Evolutionary conservation across 2,113 vertebrate species (phyloP).

Genomic region (Neolamprologus fasciatus): DNA sequence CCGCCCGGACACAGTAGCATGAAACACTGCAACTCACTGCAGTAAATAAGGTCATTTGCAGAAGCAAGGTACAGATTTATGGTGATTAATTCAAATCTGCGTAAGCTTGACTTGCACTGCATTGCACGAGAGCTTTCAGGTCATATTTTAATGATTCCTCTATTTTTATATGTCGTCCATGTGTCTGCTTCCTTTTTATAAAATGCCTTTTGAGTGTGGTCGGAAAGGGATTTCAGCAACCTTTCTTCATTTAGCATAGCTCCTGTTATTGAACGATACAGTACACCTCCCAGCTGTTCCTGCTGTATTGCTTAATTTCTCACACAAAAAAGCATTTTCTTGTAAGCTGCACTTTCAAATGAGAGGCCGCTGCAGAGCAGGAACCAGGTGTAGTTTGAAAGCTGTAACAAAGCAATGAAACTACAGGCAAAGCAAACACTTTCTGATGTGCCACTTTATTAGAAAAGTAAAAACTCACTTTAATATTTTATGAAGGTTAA

Average conservation of each 20-base stretch:
- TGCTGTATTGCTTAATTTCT: neutral
- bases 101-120: neutral
- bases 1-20: neutral
- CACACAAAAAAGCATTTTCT: neutral
- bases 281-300: neutral
- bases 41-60: neutral
- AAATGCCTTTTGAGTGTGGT: neutral
- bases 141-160: neutral
- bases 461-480: slow-evolving; percentile 80
- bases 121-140: neutral
- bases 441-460: slow-evolving; percentile 76
- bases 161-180: neutral
- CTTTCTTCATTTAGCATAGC: neutral
- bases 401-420: neutral
- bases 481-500: slow-evolving; percentile 72
- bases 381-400: neutral
- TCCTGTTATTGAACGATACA: neutral
- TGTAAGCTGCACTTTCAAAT: neutral
- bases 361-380: neutral
- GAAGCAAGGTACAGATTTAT: neutral
- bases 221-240: neutral
- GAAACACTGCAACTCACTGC: neutral
- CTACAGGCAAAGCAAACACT: neutral
- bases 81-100: neutral
- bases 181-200: neutral